A percentile compares a stretch with the other conserved stretches of the same genome.
These are phyloP conservation scores for Enteromius mattozi DNA, from an alignment of 2,797 vertebrate genomes.

Conservation along the genomic window DNA sequence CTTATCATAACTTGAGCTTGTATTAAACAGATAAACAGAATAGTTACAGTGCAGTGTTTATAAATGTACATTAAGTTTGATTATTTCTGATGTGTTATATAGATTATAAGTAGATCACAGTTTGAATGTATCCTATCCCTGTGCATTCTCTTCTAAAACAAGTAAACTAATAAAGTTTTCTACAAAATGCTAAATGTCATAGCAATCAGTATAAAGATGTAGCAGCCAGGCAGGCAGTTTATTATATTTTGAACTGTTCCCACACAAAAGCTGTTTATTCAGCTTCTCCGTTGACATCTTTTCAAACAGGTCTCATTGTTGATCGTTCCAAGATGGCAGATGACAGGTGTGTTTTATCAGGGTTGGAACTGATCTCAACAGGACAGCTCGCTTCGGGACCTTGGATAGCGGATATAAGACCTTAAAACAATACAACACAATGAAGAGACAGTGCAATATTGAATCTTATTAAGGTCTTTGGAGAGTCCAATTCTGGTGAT, in stretches of 20 bases:
- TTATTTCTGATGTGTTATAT: background rate
- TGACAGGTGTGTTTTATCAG: constrained; percentile 8
- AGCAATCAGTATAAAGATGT: background rate
- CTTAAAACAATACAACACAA: background rate
- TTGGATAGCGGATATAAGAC: background rate
- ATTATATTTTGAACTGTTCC: constrained; percentile 11
- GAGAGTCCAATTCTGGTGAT: background rate
- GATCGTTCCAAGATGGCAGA: constrained; percentile 8
- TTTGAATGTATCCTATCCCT: background rate
- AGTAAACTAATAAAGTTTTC: background rate
- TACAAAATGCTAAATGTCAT: background rate
- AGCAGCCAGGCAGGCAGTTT: background rate
- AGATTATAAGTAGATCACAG: background rate
- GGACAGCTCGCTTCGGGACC: background rate
- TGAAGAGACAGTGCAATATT: background rate
- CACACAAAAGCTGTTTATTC: constrained; percentile 24
- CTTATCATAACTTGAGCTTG: background rate
- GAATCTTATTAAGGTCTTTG: background rate
- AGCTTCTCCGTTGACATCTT: constrained; percentile 2
- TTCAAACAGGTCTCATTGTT: constrained; percentile 19
- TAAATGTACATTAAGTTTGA: background rate
- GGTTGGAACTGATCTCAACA: background rate
- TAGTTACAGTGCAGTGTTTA: background rate
- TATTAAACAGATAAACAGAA: too few species aligned
- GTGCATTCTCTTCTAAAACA: background rate